phyloP scores from a whole-genome alignment of 2,888 invertebrate genomes.

The Didymodactylos carnosus region DNA sequence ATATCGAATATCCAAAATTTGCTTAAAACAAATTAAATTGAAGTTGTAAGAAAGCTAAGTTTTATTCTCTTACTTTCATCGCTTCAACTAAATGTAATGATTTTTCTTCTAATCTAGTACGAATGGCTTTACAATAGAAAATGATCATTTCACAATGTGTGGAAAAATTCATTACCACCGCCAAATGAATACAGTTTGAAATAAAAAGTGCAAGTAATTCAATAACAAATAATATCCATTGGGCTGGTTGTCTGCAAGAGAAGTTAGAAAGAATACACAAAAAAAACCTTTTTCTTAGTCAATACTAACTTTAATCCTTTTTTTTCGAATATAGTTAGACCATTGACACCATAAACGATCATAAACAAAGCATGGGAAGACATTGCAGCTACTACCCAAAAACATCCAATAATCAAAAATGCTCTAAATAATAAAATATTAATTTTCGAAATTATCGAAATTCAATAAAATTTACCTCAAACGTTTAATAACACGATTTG shows the following conservation, averaged over 20 bases:
- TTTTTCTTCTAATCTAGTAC: slow-evolving; percentile 28
- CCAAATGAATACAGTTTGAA: slow-evolving; percentile 28
- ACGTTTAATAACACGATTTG: slow-evolving; percentile 5
- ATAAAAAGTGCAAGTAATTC: slow-evolving; percentile 25
- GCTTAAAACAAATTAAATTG: slow-evolving; percentile 21
- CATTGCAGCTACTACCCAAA: slow-evolving; percentile 26
- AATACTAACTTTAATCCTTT: not conserved
- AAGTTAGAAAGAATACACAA: slow-evolving; percentile 8
- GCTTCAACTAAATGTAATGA: slow-evolving; percentile 26
- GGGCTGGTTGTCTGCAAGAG: slow-evolving; percentile 11
- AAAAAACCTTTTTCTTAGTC: not conserved
- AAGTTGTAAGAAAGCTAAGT: not conserved
- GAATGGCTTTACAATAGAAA: slow-evolving; percentile 27
- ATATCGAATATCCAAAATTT: slow-evolving; percentile 25
- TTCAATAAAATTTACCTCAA: slow-evolving; percentile 1
- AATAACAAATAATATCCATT: slow-evolving; percentile 22
- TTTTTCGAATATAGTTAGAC: not conserved
- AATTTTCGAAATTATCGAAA: not conserved
- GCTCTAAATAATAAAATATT: not conserved
- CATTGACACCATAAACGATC: slow-evolving; percentile 20
- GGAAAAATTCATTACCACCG: slow-evolving; percentile 31
- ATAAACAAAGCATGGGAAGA: slow-evolving; percentile 25
- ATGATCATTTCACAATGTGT: slow-evolving; percentile 33
- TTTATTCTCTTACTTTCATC: slow-evolving; percentile 25
- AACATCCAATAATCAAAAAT: slow-evolving; percentile 14